These are phyloP conservation scores for Dexiosoma caninum DNA, from an alignment of 2,888 invertebrate species.

Conservation along the genomic window DNA sequence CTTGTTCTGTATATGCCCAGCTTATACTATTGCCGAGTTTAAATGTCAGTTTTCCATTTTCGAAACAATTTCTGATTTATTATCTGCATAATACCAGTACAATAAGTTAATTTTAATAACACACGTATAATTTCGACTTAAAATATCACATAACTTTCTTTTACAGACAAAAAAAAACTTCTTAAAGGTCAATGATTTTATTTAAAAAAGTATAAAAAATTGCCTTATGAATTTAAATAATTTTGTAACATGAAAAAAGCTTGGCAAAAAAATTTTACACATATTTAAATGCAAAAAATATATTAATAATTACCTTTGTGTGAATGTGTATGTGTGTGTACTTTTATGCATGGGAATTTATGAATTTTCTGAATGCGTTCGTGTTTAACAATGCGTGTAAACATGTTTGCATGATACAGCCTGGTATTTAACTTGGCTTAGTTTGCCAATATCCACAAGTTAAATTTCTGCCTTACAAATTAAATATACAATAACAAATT, in stretches of 20 bases:
- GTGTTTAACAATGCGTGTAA: constrained; percentile 29
- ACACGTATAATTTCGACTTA: constrained; percentile 4
- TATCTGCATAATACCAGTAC: neutral
- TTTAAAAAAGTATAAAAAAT: neutral
- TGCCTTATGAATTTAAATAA: too few relatives aligned
- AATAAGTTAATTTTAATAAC: neutral
- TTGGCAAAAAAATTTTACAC: neutral
- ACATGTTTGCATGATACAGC: constrained; percentile 50
- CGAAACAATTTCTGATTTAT: neutral
- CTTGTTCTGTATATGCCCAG: neutral
- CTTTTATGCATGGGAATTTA: too few relatives aligned
- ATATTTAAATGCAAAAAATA: neutral
- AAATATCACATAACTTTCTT: neutral
- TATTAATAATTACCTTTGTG: neutral
- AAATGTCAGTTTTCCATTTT: too few relatives aligned
- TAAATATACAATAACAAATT: constrained; percentile 22
- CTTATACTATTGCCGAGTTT: too few relatives aligned
- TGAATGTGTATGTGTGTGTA: neutral
- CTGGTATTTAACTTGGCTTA: constrained; percentile 30
- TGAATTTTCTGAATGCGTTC: neutral
- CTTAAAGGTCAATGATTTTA: neutral
- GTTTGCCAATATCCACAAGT: constrained; percentile 6
- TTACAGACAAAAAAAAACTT: neutral
- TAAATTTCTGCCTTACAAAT: neutral
- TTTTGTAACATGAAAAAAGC: constrained; percentile 1